Conservation (phyloP, 2,888 invertebrate species). For the Synergus gifuensis region DNA sequence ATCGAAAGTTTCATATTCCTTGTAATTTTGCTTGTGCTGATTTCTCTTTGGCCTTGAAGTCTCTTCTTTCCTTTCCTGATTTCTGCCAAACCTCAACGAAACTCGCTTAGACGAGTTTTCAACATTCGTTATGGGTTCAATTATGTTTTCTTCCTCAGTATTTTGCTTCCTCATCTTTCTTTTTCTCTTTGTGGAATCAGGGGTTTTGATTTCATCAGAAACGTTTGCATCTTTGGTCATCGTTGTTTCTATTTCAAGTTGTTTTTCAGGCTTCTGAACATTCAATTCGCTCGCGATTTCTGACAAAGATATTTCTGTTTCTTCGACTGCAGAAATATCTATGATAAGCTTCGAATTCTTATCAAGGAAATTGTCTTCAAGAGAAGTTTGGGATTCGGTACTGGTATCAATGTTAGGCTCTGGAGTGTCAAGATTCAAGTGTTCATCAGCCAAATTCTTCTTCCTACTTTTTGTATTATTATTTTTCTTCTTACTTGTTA, state of each 20-base stretch:
- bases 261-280: background rate
- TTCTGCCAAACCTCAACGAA: background rate
- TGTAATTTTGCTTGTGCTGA: conserved; percentile 55
- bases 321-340: background rate
- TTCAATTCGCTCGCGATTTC: background rate
- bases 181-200: background rate
- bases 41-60: conserved; percentile 55
- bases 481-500: conserved; percentile 50
- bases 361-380: conserved; percentile 2
- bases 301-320: background rate
- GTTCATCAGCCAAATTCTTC: conserved; percentile 67
- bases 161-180: background rate
- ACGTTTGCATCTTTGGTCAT: background rate
- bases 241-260: background rate
- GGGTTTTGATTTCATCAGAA: background rate
- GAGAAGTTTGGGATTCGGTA: conserved; percentile 12
- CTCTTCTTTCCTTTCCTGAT: conserved; percentile 43
- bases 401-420: conserved; percentile 13
- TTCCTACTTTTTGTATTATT: conserved; percentile 58
- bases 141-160: background rate
- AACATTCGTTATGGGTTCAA: background rate
- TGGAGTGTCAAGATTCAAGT: conserved; percentile 62
- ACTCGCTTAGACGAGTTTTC: conserved; percentile 21
- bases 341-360: background rate
- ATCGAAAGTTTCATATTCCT: conserved; percentile 54